Conservation (phyloP, 2,797 vertebrate species). For the Thunnus albacares region DNA sequence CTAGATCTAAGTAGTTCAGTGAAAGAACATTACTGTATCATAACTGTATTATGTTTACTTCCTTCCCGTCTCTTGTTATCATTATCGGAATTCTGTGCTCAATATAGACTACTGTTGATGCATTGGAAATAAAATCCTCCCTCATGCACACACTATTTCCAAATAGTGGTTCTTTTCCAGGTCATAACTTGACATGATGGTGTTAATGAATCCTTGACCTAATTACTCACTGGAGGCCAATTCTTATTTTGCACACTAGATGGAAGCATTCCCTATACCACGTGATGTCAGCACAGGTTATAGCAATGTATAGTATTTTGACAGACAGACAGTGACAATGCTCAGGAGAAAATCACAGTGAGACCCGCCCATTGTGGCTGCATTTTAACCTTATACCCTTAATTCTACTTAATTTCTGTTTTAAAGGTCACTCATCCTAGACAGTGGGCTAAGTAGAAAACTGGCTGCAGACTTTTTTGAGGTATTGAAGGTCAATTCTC, state of each 20-base stretch:
- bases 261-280: constrained; percentile 46
- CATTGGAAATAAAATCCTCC: neutral
- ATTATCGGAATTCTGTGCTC: neutral
- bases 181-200: neutral
- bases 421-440: constrained; percentile 50
- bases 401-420: constrained; percentile 12
- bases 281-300: neutral
- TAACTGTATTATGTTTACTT: neutral
- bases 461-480: constrained; percentile 47
- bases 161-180: neutral
- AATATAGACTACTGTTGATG: neutral
- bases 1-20: no score
- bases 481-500: constrained; percentile 59
- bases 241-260: constrained; percentile 53
- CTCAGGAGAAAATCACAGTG: neutral
- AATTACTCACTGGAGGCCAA: neutral
- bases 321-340: neutral
- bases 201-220: neutral
- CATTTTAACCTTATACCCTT: constrained; percentile 4
- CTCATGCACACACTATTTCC: neutral
- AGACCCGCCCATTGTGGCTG: neutral
- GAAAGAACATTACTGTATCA: neutral
- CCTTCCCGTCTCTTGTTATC: neutral
- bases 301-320: constrained; percentile 16
- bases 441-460: constrained; percentile 29